phyloP scores from a whole-genome alignment of 2,797 vertebrate species.

The Sebastes alutus region DNA sequence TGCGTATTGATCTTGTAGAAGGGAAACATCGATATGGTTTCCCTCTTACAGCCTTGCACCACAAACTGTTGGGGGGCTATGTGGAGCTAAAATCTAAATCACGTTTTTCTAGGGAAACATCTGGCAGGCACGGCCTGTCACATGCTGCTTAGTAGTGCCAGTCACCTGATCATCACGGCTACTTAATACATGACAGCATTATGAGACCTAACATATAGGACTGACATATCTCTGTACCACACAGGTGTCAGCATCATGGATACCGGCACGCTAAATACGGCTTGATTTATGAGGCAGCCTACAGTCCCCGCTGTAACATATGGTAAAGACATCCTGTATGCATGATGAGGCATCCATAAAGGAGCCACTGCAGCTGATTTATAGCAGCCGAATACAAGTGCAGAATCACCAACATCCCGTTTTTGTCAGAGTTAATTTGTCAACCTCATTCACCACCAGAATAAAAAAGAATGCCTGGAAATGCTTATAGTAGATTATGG shows the following conservation, averaged over 20 bases:
- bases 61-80: not conserved
- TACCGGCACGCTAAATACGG: not conserved
- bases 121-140: not conserved
- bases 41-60: not conserved
- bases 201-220: slow-evolving; percentile 12
- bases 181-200: slow-evolving; percentile 12
- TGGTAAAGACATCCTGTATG: slow-evolving; percentile 43
- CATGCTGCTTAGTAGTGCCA: not conserved
- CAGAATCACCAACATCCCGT: slow-evolving; percentile 28
- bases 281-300: slow-evolving; percentile 34
- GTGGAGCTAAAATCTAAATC: not conserved
- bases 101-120: not conserved
- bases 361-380: slow-evolving; percentile 30
- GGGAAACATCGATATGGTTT: not conserved
- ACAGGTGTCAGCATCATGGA: slow-evolving; percentile 9
- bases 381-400: slow-evolving; percentile 4
- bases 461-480: not conserved
- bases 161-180: slow-evolving; percentile 26
- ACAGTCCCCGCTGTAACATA: slow-evolving; percentile 36
- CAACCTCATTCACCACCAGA: not conserved
- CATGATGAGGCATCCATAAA: slow-evolving; percentile 47
- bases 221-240: not conserved
- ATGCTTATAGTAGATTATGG: not conserved
- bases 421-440: slow-evolving; percentile 30
- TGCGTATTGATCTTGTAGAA: not conserved